Percentiles rank a stretch among this genome's conserved stretches.
Conservation (phyloP, 2,113 vertebrate genomes). For the Neodontobutis hainanensis region DNA sequence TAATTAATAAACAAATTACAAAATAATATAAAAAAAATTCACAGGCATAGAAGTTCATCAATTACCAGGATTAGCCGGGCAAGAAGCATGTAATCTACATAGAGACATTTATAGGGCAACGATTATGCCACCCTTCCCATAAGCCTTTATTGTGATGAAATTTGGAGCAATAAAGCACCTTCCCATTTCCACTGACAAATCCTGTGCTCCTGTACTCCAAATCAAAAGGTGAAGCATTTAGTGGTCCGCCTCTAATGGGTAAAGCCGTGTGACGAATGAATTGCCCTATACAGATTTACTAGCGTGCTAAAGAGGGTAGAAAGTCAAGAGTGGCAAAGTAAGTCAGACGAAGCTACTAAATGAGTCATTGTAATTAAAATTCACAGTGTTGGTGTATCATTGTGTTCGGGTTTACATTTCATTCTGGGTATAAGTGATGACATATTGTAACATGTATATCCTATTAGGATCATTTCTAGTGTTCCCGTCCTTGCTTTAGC, state of each 20-base stretch:
- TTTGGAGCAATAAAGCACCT: slow-evolving; percentile 79
- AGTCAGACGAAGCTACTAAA: slow-evolving; percentile 26
- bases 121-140: slow-evolving; percentile 77
- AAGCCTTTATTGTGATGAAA: slow-evolving; percentile 84
- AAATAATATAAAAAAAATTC: slow-evolving; percentile 74
- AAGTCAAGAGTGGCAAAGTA: slow-evolving; percentile 59
- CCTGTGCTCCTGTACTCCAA: slow-evolving; percentile 75
- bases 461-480: slow-evolving; percentile 41
- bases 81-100: slow-evolving; percentile 81
- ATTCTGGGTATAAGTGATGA: neutral
- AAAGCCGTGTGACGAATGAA: slow-evolving; percentile 78
- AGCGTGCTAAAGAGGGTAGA: slow-evolving; percentile 58
- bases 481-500: slow-evolving; percentile 19
- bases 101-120: slow-evolving; percentile 77
- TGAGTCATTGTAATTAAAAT: slow-evolving; percentile 35
- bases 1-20: slow-evolving; percentile 84
- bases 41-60: slow-evolving; percentile 78
- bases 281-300: slow-evolving; percentile 70
- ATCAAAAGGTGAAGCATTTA: slow-evolving; percentile 80
- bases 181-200: slow-evolving; percentile 75
- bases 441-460: slow-evolving; percentile 37
- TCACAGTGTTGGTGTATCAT: slow-evolving; percentile 21
- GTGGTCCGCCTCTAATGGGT: slow-evolving; percentile 72
- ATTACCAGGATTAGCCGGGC: slow-evolving; percentile 80
- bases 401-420: neutral